Evolutionary conservation across 2,888 invertebrate genomes (phyloP), one percentile per base, ranked within the genome.

Genomic region (Ophioninae sp.): DNA sequence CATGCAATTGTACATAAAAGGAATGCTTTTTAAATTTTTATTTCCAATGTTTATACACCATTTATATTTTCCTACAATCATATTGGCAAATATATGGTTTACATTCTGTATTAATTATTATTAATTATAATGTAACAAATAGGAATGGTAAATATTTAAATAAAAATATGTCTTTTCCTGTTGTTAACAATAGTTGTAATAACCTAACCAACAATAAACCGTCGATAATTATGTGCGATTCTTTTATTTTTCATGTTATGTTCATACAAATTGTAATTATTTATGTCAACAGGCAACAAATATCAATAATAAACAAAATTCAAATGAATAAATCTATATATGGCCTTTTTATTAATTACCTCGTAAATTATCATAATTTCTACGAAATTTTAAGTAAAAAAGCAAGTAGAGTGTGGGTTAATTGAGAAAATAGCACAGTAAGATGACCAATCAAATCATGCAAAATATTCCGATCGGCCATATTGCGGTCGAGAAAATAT

Each of bases 401-500:
- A 13, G 51, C 13, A 51, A 51, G 10, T 41, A 51, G 10, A 13
- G 13, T 10, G 13, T 10, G 51, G 51, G 51, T 51, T 13, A 51
- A 51, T 5, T 51, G 10, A 51, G 51, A 51, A 51, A 51, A 51
- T 5, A 51, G 17, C 51, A 3, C 2, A 0, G 17, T 51, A 51
- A 51, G 13, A 3, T 51, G 51, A 51, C 51, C 51, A 9, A 41
- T 41, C 41, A 41, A 41, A 9, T 41, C 6, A 41, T 41, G 6
- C 41, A 6, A 41, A 41, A 51, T 17, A 51, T 10, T 51, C 13
- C 6, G 51, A 13, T 51, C 51, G 51, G 51, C 51, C 51, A 51
- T 51, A 51, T 51, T 51, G 51, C 51, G 51, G 51, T 51, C 51
- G 51, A 51, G 51, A 51, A 51, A 51, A 51, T 51, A 51, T 51